These are phyloP conservation scores for Polyergus mexicanus DNA, from an alignment of 1,140 invertebrate genomes.

Conservation along the genomic window DNA sequence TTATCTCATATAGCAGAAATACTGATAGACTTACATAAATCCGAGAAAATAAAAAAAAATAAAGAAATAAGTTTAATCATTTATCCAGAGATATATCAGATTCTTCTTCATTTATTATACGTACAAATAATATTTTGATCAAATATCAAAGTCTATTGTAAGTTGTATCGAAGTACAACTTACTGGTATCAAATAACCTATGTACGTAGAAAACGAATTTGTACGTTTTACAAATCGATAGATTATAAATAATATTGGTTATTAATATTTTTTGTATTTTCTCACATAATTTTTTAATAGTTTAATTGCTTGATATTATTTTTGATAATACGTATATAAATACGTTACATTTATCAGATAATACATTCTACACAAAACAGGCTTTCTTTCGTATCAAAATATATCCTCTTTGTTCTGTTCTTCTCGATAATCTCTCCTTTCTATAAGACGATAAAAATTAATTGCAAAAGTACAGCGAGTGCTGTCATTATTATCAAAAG, in stretches of 20 bases:
- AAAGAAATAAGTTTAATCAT: background rate
- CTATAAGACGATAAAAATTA: constrained; percentile 3
- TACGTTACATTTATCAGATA: background rate
- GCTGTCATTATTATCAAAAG: background rate
- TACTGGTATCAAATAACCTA: too few species aligned
- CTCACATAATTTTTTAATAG: background rate
- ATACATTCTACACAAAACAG: background rate
- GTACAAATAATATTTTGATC: background rate
- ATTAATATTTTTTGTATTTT: background rate
- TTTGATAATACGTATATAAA: background rate
- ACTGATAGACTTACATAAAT: background rate
- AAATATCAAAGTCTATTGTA: too few species aligned
- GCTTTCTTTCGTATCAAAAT: background rate
- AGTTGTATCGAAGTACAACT: too few species aligned
- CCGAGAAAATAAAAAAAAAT: background rate
- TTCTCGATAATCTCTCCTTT: background rate
- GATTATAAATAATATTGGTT: background rate
- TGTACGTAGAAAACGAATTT: background rate
- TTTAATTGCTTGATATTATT: constrained; percentile 2
- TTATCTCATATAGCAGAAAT: background rate
- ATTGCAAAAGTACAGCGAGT: background rate
- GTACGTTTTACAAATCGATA: background rate
- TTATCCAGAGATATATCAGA: background rate
- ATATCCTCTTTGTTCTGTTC: background rate
- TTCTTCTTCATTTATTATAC: background rate